Conservation (phyloP, 1,140 invertebrate species). For the Brachionus paranguensis region DNA sequence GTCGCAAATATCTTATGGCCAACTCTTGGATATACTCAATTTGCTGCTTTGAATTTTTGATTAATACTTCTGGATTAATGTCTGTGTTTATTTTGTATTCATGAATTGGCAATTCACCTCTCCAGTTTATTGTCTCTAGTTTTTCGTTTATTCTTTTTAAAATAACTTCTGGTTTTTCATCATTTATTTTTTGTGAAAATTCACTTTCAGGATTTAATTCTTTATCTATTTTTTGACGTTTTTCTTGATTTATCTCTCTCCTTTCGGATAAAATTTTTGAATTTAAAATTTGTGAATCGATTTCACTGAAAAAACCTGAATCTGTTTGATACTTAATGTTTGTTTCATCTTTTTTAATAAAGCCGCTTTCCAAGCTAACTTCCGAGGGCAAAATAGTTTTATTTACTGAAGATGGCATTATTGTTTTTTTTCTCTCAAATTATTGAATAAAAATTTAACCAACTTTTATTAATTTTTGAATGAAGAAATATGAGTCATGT, state of each 20-base stretch:
- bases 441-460: too few relatives aligned
- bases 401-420: too few relatives aligned
- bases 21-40: constrained; percentile 35
- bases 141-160: not conserved
- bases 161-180: not conserved
- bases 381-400: too few relatives aligned
- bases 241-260: not conserved
- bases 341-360: not conserved
- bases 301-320: not conserved
- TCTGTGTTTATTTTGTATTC: constrained; percentile 13
- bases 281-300: not conserved
- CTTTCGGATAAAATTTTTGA: not conserved
- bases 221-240: not conserved
- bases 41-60: not conserved
- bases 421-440: too few relatives aligned
- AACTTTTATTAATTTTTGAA: too few relatives aligned
- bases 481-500: not conserved
- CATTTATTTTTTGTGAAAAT: not conserved
- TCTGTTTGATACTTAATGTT: not conserved
- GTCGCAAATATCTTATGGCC: constrained; percentile 21
- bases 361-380: too few relatives aligned
- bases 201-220: not conserved
- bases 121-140: not conserved
- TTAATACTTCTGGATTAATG: constrained; percentile 12
- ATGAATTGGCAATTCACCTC: not conserved